phyloP scores from a whole-genome alignment of 2,797 vertebrate genomes.

The Thalassophryne amazonica region DNA sequence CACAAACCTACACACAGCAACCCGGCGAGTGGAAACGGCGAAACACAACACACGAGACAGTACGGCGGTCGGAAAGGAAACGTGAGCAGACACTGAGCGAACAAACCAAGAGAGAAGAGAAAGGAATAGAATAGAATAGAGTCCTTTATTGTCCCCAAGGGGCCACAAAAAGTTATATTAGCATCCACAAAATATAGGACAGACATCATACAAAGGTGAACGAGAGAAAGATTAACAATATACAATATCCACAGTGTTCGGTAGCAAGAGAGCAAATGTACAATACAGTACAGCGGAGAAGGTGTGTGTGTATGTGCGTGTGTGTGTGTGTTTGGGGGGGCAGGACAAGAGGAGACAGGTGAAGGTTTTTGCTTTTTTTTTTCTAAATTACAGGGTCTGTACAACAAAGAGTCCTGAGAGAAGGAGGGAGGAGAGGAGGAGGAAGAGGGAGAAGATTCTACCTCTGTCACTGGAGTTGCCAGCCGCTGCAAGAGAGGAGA shows the following conservation, averaged over 20 bases:
- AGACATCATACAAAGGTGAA: slow-evolving; percentile 82
- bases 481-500: slow-evolving; percentile 39
- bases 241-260: slow-evolving; percentile 84
- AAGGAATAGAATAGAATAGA: slow-evolving; percentile 81
- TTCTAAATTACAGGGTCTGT: slow-evolving; percentile 72
- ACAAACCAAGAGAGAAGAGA: slow-evolving; percentile 67
- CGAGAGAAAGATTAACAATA: slow-evolving; percentile 78
- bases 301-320: slow-evolving; percentile 1
- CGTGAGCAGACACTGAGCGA: slow-evolving; percentile 51
- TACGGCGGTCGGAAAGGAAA: slow-evolving; percentile 44
- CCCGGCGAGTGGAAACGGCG: slow-evolving; percentile 21
- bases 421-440: slow-evolving; percentile 73
- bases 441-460: slow-evolving; percentile 79
- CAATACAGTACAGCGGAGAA: slow-evolving; percentile 73
- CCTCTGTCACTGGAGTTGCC: slow-evolving; percentile 68
- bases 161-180: slow-evolving; percentile 72
- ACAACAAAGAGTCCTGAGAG: slow-evolving; percentile 80
- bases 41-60: slow-evolving; percentile 13
- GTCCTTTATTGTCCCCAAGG: slow-evolving; percentile 80
- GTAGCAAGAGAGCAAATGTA: slow-evolving; percentile 80
- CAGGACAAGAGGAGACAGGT: slow-evolving; percentile 32
- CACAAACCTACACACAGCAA: slow-evolving; percentile 34
- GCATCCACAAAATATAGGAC: slow-evolving; percentile 80
- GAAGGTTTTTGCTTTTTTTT: too few relatives aligned
- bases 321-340: slow-evolving; percentile 13